Conservation (phyloP, 2,797 vertebrate genomes). For the Ceyx erithaca region DNA sequence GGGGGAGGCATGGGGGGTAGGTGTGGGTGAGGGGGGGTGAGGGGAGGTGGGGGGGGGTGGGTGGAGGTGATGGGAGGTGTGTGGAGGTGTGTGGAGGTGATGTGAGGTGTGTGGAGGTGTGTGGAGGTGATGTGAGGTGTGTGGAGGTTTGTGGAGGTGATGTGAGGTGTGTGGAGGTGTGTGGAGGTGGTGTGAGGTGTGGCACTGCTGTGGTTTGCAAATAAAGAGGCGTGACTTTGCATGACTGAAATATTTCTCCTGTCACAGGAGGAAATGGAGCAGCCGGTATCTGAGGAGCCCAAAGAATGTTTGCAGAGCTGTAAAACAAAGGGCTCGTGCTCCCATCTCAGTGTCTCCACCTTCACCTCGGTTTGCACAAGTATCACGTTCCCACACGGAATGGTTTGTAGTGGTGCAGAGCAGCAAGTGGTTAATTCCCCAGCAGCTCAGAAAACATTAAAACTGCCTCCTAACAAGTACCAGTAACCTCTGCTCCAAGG, state of each 20-base stretch:
- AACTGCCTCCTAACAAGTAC: background rate
- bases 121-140: too few species aligned
- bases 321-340: slow-evolving; percentile 56
- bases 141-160: too few species aligned
- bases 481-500: background rate
- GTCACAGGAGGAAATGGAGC: slow-evolving; percentile 25
- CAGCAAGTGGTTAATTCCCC: background rate
- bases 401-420: background rate
- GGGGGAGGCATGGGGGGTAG: too few species aligned
- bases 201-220: slow-evolving; percentile 37
- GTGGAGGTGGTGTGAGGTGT: background rate
- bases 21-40: too few species aligned
- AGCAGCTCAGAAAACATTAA: background rate
- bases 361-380: background rate
- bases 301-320: slow-evolving; percentile 55
- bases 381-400: background rate
- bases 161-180: background rate
- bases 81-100: background rate
- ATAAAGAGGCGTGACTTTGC: slow-evolving; percentile 42
- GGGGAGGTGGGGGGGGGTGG: too few species aligned
- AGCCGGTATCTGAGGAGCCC: slow-evolving; percentile 43
- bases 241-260: background rate
- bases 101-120: too few species aligned
- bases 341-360: slow-evolving; percentile 33
- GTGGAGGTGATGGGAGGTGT: too few species aligned